Conservation (phyloP, 2,797 vertebrate species). For the Prunella strophiata region DNA sequence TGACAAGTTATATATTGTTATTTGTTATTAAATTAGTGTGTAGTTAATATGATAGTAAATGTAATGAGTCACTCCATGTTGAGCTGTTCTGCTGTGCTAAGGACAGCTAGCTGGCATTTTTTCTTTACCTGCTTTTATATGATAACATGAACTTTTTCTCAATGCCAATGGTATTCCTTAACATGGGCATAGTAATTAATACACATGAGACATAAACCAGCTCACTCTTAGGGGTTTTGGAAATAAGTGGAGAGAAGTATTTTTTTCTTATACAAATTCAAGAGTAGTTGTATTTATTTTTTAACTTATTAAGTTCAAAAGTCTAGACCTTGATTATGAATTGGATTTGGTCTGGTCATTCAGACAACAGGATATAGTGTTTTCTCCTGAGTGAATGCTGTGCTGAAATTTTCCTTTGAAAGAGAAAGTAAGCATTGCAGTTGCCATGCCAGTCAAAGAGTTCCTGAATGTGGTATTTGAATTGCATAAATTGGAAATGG, state of each 20-base stretch:
- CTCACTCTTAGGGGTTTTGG: neutral
- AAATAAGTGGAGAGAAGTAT: neutral
- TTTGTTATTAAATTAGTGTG: neutral
- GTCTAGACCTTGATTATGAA: neutral
- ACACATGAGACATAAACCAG: neutral
- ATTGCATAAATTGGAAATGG: neutral
- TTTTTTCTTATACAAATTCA: neutral
- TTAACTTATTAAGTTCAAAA: neutral
- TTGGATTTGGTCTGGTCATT: neutral
- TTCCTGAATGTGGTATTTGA: neutral
- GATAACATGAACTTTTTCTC: neutral
- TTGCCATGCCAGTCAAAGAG: neutral
- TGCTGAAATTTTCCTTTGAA: neutral
- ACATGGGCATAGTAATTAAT: neutral
- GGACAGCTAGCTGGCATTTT: neutral
- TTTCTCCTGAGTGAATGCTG: neutral
- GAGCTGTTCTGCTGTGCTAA: neutral
- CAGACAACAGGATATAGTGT: neutral
- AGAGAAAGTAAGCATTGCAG: neutral
- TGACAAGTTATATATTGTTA: neutral
- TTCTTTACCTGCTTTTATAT: neutral
- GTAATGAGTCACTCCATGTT: neutral
- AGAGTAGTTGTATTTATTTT: neutral
- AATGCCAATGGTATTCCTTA: neutral
- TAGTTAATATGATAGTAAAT: neutral